These are phyloP conservation scores for Melolontha melolontha DNA, from an alignment of 2,888 invertebrate genomes.

Conservation along the genomic window DNA sequence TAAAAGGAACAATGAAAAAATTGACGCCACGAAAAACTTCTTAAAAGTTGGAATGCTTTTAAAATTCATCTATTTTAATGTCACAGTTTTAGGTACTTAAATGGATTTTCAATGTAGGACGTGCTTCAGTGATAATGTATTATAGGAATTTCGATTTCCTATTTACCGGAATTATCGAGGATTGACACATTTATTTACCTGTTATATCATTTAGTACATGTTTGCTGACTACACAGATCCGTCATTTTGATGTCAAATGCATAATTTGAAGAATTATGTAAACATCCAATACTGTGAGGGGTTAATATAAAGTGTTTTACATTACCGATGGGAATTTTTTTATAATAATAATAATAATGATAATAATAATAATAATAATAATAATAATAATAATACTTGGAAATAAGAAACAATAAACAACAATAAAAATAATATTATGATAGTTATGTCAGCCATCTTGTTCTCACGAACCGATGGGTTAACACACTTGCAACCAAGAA, in stretches of 20 bases:
- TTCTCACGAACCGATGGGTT: no score
- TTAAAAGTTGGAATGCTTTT: conserved; percentile 52
- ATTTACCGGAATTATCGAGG: conserved; percentile 30
- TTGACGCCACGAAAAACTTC: conserved; percentile 47
- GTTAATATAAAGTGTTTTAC: no score
- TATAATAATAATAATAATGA: no score
- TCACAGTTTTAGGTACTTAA: conserved; percentile 52
- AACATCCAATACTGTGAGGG: no score
- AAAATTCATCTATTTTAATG: conserved; percentile 59
- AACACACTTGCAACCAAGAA: no score
- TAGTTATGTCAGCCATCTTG: no score
- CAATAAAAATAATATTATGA: no score
- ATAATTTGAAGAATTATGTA: no score
- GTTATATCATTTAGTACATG: conserved; percentile 37
- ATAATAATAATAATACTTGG: no score
- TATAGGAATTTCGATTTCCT: conserved; percentile 27
- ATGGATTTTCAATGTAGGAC: conserved; percentile 59
- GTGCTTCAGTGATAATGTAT: conserved; percentile 40
- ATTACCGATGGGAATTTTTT: no score
- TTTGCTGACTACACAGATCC: conserved; percentile 16
- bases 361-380: no score
- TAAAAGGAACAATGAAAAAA: conserved; percentile 35
- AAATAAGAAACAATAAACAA: no score
- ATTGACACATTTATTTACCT: conserved; percentile 19
- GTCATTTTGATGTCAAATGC: conserved; percentile 17